Evolutionary conservation across 2,113 vertebrate species (phyloP).

Genomic region (Gymnocephalus cernua): DNA sequence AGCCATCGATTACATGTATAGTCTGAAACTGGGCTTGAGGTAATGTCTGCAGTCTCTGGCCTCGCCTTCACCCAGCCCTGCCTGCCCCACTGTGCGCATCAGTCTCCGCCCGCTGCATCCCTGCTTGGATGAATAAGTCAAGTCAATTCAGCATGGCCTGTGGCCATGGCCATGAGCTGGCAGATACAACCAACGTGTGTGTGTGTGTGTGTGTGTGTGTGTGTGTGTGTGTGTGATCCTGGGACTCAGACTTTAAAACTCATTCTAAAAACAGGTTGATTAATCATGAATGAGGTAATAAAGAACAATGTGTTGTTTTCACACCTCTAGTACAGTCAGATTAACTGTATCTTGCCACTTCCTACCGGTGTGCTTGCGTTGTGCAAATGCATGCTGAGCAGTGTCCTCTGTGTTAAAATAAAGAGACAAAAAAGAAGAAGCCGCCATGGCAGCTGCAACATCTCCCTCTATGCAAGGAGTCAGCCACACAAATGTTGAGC

Average conservation of each 20-base stretch:
- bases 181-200: constrained; percentile 41
- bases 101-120: constrained; percentile 16
- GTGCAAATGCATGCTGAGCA: constrained; percentile 3
- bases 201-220: constrained; percentile 15
- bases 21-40: constrained; percentile 17
- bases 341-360: background rate
- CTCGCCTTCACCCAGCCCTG: background rate
- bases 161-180: constrained; percentile 57
- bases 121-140: constrained; percentile 34
- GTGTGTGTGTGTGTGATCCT: background rate
- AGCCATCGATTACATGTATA: background rate
- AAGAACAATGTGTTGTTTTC: background rate
- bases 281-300: background rate
- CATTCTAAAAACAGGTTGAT: background rate
- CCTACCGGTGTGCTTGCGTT: background rate
- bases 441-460: background rate
- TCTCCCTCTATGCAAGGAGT: constrained; percentile 1
- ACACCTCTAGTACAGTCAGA: background rate
- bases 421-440: constrained; percentile 1
- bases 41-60: constrained; percentile 11
- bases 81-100: constrained; percentile 20
- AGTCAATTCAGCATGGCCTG: constrained; percentile 30
- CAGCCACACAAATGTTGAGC: constrained; percentile 5
- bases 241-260: background rate
- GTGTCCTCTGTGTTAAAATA: background rate